These are phyloP conservation scores for Tretioscincus oriximinensis DNA, from an alignment of 2,113 vertebrate genomes.

Conservation along the genomic window DNA sequence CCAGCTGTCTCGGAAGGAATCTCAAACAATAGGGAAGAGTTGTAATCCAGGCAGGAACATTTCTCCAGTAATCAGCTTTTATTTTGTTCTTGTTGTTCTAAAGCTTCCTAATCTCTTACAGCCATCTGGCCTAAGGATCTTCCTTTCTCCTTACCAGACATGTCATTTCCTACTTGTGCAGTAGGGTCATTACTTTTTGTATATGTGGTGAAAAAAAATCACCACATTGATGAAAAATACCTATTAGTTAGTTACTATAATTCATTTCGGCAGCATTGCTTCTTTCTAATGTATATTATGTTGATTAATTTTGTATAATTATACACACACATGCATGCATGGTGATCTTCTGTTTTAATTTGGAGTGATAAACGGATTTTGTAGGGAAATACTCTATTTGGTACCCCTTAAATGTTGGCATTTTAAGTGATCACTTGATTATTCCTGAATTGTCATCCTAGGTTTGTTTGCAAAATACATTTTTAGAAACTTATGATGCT, in stretches of 20 bases:
- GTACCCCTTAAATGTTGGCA: too few species aligned
- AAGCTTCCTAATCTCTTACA: not conserved
- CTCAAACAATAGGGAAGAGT: constrained; percentile 30
- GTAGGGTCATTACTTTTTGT: rapidly evolving
- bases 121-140: not conserved
- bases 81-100: too few species aligned
- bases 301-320: too few species aligned
- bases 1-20: constrained; percentile 26
- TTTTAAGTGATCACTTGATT: too few species aligned
- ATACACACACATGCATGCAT: too few species aligned
- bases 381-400: too few species aligned
- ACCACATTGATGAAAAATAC: constrained; percentile 33
- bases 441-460: too few species aligned
- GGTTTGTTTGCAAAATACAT: too few species aligned
- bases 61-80: not conserved
- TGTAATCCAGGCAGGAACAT: constrained; percentile 38
- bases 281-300: constrained; percentile 5
- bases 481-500: not conserved
- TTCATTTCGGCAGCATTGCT: constrained; percentile 62
- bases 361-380: too few species aligned
- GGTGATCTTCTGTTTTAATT: too few species aligned
- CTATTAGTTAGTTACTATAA: constrained; percentile 49
- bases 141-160: not conserved
- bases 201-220: not conserved
- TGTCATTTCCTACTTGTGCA: constrained; percentile 20